phyloP scores from a whole-genome alignment of 1,140 invertebrate species.

The Tetramorium alpestre region DNA sequence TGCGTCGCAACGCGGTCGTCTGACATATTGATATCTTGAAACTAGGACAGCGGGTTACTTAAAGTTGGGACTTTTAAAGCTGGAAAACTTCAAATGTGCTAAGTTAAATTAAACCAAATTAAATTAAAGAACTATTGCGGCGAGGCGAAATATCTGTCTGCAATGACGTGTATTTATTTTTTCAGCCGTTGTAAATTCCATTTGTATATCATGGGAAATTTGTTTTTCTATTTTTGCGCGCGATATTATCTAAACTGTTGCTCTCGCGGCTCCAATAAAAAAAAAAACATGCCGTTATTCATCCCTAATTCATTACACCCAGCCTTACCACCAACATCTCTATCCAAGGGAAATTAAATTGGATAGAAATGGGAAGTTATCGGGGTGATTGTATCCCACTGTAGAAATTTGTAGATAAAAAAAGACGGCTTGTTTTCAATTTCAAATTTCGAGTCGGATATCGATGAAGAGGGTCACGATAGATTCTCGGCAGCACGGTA shows the following conservation, averaged over 20 bases:
- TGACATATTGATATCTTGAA: conserved; percentile 35
- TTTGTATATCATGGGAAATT: not conserved
- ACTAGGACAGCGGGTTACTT: conserved; percentile 14
- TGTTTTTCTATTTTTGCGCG: not conserved
- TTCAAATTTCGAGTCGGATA: conserved; percentile 32
- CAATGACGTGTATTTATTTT: not conserved
- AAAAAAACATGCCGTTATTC: not conserved
- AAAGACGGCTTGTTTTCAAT: conserved; percentile 25
- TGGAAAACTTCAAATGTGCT: conserved; percentile 3
- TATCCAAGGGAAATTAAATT: not conserved
- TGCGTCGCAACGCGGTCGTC: conserved; percentile 19
- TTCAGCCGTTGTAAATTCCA: not conserved
- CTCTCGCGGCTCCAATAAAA: not conserved
- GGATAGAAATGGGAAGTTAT: conserved; percentile 7
- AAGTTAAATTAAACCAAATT: conserved; percentile 28
- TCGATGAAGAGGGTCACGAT: not conserved
- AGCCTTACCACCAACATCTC: not conserved
- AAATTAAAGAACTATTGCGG: conserved; percentile 3
- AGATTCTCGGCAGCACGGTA: not conserved
- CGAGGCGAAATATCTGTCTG: not conserved
- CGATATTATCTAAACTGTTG: not conserved
- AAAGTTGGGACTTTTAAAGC: conserved; percentile 28
- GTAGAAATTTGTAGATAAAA: not conserved
- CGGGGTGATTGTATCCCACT: not conserved
- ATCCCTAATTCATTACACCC: not conserved